Base-by-base conservation (phyloP, 2,797 vertebrate genomes). In the Crenuchus spilurus region DNA sequence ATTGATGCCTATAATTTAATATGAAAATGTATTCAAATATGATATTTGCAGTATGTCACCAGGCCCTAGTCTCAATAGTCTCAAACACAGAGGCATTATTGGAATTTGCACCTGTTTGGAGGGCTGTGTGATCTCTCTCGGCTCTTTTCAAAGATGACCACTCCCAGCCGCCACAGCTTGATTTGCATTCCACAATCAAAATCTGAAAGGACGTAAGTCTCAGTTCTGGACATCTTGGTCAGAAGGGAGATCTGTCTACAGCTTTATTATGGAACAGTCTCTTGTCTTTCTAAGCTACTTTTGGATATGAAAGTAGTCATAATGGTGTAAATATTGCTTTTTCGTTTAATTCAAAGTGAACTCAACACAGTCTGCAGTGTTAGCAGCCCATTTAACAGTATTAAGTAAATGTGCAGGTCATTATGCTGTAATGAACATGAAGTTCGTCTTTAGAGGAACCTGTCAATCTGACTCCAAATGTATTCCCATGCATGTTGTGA, bases 41-140 rank as follows among this genome's bases (percentile, higher is more conserved):
- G 48, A 51, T 26, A 52, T 14, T 28, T 28, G 14, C n/a, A 26
- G 24, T 13, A 30, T 30, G 1, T 54, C 30, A 13, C 14, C 11
- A 13, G n/a, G 11, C 13, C 51, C 51, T 30, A 86, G 58, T 75
- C 76, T 78, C 83, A 84, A 57, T 73, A 66, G 65, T 84, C 79
- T 77, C 82, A 81, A 80, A 75, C 73, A 66, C 63, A 1, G 74
- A 87, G 86, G 91, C 84, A 92, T 90, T 76, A 51, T 76, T 90
- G 91, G 90, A 92, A 92, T 93, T 89, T 92, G 90, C 91, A 93
- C 90, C 91, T 92, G 91, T 89, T 54, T 88, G 63, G 65, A 87
- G 80, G 77, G 73, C 49, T 39, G 31, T 85, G 75, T 81, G 67
- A 78, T 79, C 77, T 79, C 75, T 73, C 13, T 72, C 26, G 49